phyloP scores from a whole-genome alignment of 2,888 invertebrate genomes.

The Anarsia innoxiella region DNA sequence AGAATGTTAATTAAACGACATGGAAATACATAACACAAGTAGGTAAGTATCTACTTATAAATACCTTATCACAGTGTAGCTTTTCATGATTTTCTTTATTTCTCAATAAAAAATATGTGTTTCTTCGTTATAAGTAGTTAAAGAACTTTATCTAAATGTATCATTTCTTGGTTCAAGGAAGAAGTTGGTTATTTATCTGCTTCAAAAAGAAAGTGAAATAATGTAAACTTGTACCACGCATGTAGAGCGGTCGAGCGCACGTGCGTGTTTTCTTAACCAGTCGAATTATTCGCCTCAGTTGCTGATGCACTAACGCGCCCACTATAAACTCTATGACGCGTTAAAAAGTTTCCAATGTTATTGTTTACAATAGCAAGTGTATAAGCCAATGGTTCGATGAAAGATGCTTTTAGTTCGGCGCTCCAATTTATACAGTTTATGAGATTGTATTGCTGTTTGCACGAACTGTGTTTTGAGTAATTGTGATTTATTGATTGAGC shows the following conservation, averaged over 20 bases:
- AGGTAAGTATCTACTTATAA: too few relatives aligned
- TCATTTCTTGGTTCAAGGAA: too few relatives aligned
- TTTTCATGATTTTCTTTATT: too few relatives aligned
- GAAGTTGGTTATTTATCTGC: not conserved
- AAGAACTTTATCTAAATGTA: too few relatives aligned
- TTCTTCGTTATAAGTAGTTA: too few relatives aligned
- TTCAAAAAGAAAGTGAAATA: not conserved
- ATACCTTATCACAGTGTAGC: too few relatives aligned
- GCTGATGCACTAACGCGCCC: conserved; percentile 22
- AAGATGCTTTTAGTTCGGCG: conserved; percentile 55
- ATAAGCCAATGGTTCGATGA: conserved; percentile 49
- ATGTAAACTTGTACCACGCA: conserved; percentile 41
- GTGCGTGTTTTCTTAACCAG: conserved; percentile 66
- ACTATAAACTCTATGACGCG: conserved; percentile 40
- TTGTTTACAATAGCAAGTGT: conserved; percentile 64
- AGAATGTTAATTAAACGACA: too few relatives aligned
- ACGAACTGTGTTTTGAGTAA: too few relatives aligned
- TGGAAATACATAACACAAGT: too few relatives aligned
- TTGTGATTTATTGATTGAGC: too few relatives aligned
- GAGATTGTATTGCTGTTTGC: conserved; percentile 8
- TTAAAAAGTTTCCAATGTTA: conserved; percentile 69
- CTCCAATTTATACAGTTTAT: not conserved
- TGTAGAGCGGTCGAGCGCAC: conserved; percentile 37
- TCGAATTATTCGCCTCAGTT: conserved; percentile 63
- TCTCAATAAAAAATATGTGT: too few relatives aligned